Percentiles rank a stretch among this genome's conserved stretches.
These are phyloP conservation scores for Agapostemon virescens DNA, from an alignment of 2,888 invertebrate species.

Conservation along the genomic window DNA sequence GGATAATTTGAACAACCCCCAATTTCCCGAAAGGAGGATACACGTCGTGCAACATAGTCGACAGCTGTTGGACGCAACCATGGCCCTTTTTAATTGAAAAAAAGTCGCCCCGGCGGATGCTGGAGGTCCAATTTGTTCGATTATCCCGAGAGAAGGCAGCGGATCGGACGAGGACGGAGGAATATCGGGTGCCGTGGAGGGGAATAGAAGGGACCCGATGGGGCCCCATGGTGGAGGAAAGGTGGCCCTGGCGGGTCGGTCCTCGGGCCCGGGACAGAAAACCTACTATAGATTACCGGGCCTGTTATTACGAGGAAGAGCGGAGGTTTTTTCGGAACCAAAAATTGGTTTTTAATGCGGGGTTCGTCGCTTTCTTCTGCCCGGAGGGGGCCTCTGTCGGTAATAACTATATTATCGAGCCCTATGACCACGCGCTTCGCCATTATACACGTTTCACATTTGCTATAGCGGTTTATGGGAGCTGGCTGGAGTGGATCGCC, in stretches of 20 bases:
- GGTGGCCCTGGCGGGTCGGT: conserved; percentile 64
- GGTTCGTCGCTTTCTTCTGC: conserved; percentile 77
- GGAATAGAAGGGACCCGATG: background rate
- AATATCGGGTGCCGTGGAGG: background rate
- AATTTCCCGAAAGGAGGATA: conserved; percentile 35
- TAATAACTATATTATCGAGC: conserved; percentile 80
- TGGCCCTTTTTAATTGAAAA: conserved; percentile 76
- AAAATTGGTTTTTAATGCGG: conserved; percentile 80
- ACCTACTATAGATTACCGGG: conserved; percentile 80
- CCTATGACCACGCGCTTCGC: conserved; percentile 73
- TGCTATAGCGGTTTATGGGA: conserved; percentile 37
- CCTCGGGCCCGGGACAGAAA: conserved; percentile 75
- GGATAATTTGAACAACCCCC: conserved; percentile 25
- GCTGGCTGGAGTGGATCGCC: conserved; percentile 29
- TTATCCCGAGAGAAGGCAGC: conserved; percentile 67
- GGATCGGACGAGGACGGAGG: conserved; percentile 19
- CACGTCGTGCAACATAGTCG: conserved; percentile 65
- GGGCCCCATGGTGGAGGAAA: conserved; percentile 26
- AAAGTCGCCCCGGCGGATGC: conserved; percentile 71
- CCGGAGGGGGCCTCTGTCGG: conserved; percentile 72
- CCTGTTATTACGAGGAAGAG: conserved; percentile 79
- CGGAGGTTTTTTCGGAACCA: conserved; percentile 78
- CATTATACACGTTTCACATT: conserved; percentile 35
- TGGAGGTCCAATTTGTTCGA: conserved; percentile 76
- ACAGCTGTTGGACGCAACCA: conserved; percentile 73